These are phyloP conservation scores for Mormyrus proboscirostris DNA, from an alignment of 2,797 vertebrate genomes.

Conservation along the genomic window DNA sequence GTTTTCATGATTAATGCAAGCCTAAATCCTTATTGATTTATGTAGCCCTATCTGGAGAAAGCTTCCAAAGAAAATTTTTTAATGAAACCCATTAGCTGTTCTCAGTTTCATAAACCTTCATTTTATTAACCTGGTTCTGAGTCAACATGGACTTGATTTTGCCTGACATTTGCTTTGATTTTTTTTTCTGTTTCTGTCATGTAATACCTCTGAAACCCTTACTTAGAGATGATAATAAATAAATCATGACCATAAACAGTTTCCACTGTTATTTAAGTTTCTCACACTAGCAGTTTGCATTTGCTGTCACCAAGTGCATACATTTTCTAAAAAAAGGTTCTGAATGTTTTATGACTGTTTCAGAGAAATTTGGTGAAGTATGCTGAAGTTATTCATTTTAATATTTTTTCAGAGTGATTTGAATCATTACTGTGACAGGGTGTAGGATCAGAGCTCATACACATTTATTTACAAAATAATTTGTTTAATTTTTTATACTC, in stretches of 20 bases:
- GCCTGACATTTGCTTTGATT: not conserved
- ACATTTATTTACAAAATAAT: constrained; percentile 82
- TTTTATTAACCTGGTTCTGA: not conserved
- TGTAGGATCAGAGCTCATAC: constrained; percentile 97
- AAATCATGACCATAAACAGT: constrained; percentile 98
- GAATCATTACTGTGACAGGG: constrained; percentile 99
- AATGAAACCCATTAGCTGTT: not conserved
- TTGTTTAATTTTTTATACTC: constrained; percentile 81
- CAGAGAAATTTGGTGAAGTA: constrained; percentile 97
- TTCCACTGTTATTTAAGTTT: constrained; percentile 93
- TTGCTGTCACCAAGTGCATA: constrained; percentile 93
- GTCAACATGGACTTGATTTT: not conserved
- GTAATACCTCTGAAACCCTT: not conserved
- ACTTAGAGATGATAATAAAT: constrained; percentile 85
- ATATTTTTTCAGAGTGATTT: constrained; percentile 99
- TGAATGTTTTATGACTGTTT: constrained; percentile 99
- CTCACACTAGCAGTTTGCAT: constrained; percentile 74
- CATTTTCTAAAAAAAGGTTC: constrained; percentile 99
- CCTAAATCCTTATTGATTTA: not conserved
- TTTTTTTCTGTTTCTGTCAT: not conserved
- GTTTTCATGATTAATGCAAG: not conserved
- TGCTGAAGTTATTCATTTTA: constrained; percentile 99
- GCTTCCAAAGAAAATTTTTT: not conserved
- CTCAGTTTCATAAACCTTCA: not conserved
- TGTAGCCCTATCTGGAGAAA: not conserved